A percentile compares a stretch with the other conserved stretches of the same genome.
These are phyloP conservation scores for Sus scrofa DNA, from an alignment of 2,113 vertebrate genomes.

Conservation along the genomic window DNA sequence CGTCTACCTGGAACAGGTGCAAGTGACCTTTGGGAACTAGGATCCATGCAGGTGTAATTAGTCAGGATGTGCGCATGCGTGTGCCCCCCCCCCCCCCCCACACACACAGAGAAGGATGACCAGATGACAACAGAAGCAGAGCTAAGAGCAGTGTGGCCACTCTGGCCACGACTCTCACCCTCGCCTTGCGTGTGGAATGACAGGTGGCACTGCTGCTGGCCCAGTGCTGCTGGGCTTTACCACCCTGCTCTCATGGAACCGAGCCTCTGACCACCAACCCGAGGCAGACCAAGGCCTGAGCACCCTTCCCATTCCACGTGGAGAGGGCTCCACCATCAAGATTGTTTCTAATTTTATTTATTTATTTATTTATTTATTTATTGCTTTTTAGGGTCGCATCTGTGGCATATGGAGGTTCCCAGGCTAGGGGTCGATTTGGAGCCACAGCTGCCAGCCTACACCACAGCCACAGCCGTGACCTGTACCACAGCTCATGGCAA, in stretches of 20 bases:
- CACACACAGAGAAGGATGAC: too few species aligned
- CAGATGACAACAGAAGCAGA: background rate
- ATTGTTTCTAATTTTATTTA: too few species aligned
- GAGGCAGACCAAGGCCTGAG: background rate
- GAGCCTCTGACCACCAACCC: background rate
- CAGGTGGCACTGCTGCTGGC: background rate
- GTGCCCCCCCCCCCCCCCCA: background rate
- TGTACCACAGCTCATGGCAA: too few species aligned
- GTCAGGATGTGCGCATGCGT: background rate
- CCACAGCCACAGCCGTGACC: too few species aligned
- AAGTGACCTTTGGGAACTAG: background rate
- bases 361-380: too few species aligned
- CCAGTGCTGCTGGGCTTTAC: rapidly evolving
- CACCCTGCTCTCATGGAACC: too few species aligned
- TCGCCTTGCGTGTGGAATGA: background rate
- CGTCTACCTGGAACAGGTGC: background rate
- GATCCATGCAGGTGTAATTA: background rate
- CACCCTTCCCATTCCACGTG: rapidly evolving
- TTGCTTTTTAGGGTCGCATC: too few species aligned
- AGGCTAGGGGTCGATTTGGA: too few species aligned
- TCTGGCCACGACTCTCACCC: background rate
- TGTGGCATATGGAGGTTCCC: too few species aligned
- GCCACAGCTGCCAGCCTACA: too few species aligned
- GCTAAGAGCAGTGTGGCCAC: background rate
- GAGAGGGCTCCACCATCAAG: background rate